These are phyloP conservation scores for Pedetes capensis DNA, from an alignment of 2,113 vertebrate species.

Conservation along the genomic window DNA sequence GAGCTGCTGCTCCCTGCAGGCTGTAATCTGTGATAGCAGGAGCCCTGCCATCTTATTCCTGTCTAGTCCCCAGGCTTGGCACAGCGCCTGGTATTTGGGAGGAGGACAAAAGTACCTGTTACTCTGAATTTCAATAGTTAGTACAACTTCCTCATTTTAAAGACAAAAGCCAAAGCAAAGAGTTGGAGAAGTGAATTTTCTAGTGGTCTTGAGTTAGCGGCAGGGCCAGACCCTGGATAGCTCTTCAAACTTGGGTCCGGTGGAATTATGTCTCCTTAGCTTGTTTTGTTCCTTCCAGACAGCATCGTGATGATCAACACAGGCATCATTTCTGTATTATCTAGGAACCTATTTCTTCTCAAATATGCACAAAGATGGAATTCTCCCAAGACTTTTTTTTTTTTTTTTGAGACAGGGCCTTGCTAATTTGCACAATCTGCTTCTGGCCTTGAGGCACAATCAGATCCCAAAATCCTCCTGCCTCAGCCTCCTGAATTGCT, in stretches of 20 bases:
- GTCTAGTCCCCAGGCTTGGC: not conserved
- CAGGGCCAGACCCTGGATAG: not conserved
- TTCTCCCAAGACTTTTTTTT: not conserved
- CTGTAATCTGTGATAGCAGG: not conserved
- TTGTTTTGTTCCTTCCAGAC: not conserved
- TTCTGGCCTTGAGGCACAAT: too few relatives aligned
- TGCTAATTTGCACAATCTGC: too few relatives aligned
- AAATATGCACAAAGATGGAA: not conserved
- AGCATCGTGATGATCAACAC: not conserved
- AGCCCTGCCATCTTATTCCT: not conserved
- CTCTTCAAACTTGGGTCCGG: not conserved
- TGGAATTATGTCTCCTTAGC: not conserved
- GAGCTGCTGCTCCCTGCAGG: not conserved
- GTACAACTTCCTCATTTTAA: not conserved
- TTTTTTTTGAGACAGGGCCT: too few relatives aligned
- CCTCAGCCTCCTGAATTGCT: too few relatives aligned
- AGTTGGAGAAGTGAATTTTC: not conserved
- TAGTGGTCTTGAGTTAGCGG: not conserved
- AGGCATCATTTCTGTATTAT: not conserved
- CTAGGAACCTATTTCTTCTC: not conserved
- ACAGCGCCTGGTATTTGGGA: not conserved
- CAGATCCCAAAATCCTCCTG: too few relatives aligned
- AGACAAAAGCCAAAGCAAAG: not conserved
- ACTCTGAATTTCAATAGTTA: not conserved
- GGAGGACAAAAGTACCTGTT: not conserved